phyloP scores from a whole-genome alignment of 2,888 invertebrate species.

The Platypus cylindrus region DNA sequence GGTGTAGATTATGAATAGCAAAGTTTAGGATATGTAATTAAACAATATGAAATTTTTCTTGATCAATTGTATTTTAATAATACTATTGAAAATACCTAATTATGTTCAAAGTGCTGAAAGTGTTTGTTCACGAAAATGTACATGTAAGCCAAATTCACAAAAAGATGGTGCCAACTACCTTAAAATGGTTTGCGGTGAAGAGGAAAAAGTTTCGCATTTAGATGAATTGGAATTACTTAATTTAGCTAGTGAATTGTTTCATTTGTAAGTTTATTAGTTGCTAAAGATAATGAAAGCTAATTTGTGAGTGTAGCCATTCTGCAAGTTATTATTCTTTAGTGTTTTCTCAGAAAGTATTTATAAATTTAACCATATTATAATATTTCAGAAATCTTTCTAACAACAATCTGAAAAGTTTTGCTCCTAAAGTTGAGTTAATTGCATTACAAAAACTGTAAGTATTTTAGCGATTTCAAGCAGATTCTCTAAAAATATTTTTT shows the following conservation, averaged over 20 bases:
- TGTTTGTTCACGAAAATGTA: slow-evolving; percentile 34
- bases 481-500: background rate
- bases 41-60: too few relatives aligned
- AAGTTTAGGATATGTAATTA: too few relatives aligned
- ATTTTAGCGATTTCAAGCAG: slow-evolving; percentile 6
- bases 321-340: too few relatives aligned
- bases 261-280: slow-evolving; percentile 52
- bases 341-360: too few relatives aligned
- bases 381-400: slow-evolving; percentile 51
- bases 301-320: too few relatives aligned
- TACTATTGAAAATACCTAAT: too few relatives aligned
- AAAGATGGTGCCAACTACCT: slow-evolving; percentile 42
- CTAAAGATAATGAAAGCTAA: too few relatives aligned
- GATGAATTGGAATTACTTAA: slow-evolving; percentile 50
- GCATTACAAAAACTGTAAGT: slow-evolving; percentile 61
- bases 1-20: too few relatives aligned
- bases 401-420: slow-evolving; percentile 47
- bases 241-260: slow-evolving; percentile 47
- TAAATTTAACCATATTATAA: slow-evolving; percentile 22
- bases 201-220: slow-evolving; percentile 44
- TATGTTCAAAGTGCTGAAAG: too few relatives aligned
- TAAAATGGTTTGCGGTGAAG: slow-evolving; percentile 50
- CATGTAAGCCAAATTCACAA: slow-evolving; percentile 41
- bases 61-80: too few relatives aligned
- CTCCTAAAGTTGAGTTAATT: slow-evolving; percentile 49